Percentiles rank a stretch among this genome's conserved stretches.
Conservation (phyloP, 2,888 invertebrate genomes). For the Pterostichus niger region DNA sequence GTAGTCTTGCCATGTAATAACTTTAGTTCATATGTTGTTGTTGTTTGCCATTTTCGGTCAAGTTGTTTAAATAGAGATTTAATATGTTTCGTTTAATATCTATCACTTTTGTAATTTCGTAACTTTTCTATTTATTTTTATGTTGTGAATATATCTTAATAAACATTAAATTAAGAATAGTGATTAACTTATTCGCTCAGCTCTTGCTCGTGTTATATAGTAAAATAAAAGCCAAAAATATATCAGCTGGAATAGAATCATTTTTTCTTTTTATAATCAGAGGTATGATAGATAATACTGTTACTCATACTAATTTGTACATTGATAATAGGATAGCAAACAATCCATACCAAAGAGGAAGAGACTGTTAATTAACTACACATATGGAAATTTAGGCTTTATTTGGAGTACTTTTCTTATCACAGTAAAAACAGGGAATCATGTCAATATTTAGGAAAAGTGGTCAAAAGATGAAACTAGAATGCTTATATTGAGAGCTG, state of each 20-base stretch:
- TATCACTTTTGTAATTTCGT: too few species aligned
- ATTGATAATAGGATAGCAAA: constrained; percentile 66
- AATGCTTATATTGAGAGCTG: constrained; percentile 62
- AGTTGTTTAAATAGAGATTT: too few species aligned
- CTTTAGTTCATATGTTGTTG: too few species aligned
- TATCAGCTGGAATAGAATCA: constrained; percentile 59
- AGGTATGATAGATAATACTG: constrained; percentile 67
- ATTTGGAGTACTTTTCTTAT: constrained; percentile 66
- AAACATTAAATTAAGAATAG: too few species aligned
- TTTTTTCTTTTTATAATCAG: constrained; percentile 65
- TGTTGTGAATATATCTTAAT: too few species aligned
- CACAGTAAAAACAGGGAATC: constrained; percentile 61
- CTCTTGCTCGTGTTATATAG: too few species aligned
- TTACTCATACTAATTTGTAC: constrained; percentile 68
- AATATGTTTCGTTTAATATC: too few species aligned
- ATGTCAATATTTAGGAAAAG: constrained; percentile 64
- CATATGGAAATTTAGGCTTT: too few species aligned
- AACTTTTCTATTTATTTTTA: too few species aligned
- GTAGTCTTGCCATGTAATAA: too few species aligned
- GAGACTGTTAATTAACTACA: constrained; percentile 68
- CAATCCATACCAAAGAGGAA: constrained; percentile 60
- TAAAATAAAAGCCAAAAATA: constrained; percentile 53
- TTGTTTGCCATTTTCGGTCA: too few species aligned
- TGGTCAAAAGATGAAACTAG: constrained; percentile 67
- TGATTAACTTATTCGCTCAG: too few species aligned